Evolutionary conservation across 2,888 invertebrate species (phyloP).

Genomic region (Phasia obesa): DNA sequence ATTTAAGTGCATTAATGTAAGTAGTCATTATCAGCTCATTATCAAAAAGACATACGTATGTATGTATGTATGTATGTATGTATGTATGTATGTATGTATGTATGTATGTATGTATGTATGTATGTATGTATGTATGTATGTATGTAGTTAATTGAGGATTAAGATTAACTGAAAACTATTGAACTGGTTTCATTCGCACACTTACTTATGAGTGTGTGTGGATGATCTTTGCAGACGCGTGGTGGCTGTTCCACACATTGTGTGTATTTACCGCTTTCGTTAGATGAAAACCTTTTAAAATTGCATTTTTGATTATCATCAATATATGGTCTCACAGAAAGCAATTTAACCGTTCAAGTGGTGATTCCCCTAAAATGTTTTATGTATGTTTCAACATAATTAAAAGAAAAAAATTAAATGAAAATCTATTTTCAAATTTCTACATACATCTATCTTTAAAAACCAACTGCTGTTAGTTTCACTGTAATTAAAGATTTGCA

Average conservation of each 20-base stretch:
- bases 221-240: not conserved
- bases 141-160: conserved; percentile 54
- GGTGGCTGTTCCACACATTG: not conserved
- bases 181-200: conserved; percentile 31
- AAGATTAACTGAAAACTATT: conserved; percentile 38
- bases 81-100: no score
- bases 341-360: not conserved
- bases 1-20: not conserved
- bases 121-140: no score
- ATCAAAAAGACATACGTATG: conserved; percentile 35
- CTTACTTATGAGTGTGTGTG: not conserved
- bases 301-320: no score
- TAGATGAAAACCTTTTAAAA: not conserved
- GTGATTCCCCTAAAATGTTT: not conserved
- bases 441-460: not conserved
- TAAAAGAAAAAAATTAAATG: not conserved
- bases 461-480: conserved; percentile 47
- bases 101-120: no score
- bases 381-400: not conserved
- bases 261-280: not conserved
- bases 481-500: conserved; percentile 47
- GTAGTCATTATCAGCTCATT: conserved; percentile 24
- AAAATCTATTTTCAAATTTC: not conserved
- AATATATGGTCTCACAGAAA: not conserved
- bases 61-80: no score